Conservation (phyloP, 2,888 invertebrate genomes). For the Tipula lateralis region DNA sequence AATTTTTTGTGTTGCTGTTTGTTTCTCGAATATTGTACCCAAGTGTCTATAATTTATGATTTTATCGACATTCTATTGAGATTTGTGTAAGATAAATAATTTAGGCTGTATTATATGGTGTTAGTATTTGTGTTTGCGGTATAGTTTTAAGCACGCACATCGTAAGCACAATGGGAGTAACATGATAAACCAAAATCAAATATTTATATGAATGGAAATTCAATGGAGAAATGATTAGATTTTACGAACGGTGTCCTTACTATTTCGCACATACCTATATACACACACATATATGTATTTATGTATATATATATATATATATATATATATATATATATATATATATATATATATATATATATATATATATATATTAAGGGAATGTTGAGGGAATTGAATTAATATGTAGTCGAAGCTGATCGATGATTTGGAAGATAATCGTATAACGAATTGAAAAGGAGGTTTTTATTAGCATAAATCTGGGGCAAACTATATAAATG, state of each 20-base stretch:
- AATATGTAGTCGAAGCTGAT: not conserved
- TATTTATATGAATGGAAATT: not conserved
- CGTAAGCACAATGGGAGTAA: not conserved
- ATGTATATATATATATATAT: no score
- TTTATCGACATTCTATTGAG: not conserved
- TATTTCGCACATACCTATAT: not conserved
- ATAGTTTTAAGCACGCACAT: not conserved
- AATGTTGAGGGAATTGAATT: not conserved
- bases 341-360: no score
- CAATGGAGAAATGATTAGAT: slow-evolving; percentile 1
- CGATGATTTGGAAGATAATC: not conserved
- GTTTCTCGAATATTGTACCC: not conserved
- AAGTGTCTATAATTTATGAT: slow-evolving; percentile 19
- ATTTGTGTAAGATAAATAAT: not conserved
- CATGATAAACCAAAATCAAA: not conserved
- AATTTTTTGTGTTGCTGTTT: not conserved
- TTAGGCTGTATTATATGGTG: not conserved
- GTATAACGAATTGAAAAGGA: not conserved
- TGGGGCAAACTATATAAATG: not conserved
- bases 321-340: no score
- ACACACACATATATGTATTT: no score
- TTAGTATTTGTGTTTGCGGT: not conserved
- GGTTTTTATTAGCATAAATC: not conserved
- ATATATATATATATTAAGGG: no score
- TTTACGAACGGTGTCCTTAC: not conserved